Percentiles rank a stretch among this genome's conserved stretches.
phyloP scores from a whole-genome alignment of 92 coral and sea anemone genomes.

The Heteractis magnifica region DNA sequence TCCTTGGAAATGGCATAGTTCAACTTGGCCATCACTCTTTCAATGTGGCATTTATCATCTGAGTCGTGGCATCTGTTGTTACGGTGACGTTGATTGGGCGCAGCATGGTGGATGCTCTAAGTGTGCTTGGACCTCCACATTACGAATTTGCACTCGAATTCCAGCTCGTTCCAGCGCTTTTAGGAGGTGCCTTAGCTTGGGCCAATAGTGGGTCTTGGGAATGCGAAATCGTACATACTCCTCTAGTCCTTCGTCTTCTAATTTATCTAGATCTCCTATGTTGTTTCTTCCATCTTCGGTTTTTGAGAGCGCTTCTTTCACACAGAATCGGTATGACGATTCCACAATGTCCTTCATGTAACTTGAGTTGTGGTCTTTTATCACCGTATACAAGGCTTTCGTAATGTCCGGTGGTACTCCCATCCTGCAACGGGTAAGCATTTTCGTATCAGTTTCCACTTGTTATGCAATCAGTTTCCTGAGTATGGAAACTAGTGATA shows the following conservation, averaged over 20 bases:
- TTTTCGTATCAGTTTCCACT: conserved; percentile 19
- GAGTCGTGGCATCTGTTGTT: conserved; percentile 11
- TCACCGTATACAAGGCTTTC: conserved; percentile 1
- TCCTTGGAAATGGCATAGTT: conserved; percentile 28
- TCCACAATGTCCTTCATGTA: conserved; percentile 9
- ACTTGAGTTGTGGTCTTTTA: conserved; percentile 29
- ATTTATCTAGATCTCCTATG: background rate
- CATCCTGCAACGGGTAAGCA: background rate
- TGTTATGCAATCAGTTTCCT: background rate
- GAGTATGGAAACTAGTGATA: conserved; percentile 1
- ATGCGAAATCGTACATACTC: background rate
- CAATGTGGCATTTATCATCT: conserved; percentile 34
- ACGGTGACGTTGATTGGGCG: background rate
- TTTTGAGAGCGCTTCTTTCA: background rate
- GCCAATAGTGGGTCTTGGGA: conserved; percentile 2
- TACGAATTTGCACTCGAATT: background rate
- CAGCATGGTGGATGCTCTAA: background rate
- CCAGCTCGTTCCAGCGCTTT: background rate
- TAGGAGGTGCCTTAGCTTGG: background rate
- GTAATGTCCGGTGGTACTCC: background rate
- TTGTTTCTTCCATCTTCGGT: background rate
- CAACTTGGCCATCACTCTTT: conserved; percentile 40
- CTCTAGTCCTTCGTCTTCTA: background rate
- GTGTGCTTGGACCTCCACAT: background rate
- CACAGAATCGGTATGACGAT: conserved; percentile 4